These are phyloP conservation scores for Echinometra lucunter DNA, from an alignment of 53 echinoderm and acorn worm species.

Conservation along the genomic window DNA sequence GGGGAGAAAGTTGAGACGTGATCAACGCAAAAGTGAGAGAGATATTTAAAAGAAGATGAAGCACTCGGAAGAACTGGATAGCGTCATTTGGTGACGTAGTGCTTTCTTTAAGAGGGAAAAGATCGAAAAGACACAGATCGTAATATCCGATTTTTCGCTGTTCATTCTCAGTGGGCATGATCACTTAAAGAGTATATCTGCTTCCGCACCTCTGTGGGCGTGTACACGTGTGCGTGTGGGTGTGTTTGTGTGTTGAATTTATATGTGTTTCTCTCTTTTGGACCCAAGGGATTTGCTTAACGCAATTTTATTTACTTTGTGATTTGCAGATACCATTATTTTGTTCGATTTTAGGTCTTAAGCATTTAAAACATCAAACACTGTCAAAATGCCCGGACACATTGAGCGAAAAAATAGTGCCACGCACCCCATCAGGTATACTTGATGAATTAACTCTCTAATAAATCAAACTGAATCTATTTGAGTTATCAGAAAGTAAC, in stretches of 20 bases:
- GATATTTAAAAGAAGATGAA: neutral
- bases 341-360: no score
- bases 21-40: neutral
- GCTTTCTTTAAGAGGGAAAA: neutral
- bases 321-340: no score
- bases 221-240: neutral
- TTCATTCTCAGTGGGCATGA: neutral
- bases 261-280: no score
- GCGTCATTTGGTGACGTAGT: neutral
- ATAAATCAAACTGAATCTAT: no score
- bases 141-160: neutral
- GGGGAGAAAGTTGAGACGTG: neutral
- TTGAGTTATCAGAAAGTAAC: no score
- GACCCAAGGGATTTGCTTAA: no score
- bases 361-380: no score
- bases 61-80: neutral
- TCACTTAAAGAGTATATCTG: neutral
- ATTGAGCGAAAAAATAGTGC: no score
- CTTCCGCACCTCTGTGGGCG: neutral
- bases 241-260: neutral
- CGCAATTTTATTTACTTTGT: no score
- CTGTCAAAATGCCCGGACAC: no score
- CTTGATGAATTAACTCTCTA: no score
- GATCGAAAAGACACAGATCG: neutral
- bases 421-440: no score